A percentile compares a stretch with the other conserved stretches of the same genome.
Evolutionary conservation across 2,113 vertebrate species (phyloP).

Genomic region (Litocranius walleri): DNA sequence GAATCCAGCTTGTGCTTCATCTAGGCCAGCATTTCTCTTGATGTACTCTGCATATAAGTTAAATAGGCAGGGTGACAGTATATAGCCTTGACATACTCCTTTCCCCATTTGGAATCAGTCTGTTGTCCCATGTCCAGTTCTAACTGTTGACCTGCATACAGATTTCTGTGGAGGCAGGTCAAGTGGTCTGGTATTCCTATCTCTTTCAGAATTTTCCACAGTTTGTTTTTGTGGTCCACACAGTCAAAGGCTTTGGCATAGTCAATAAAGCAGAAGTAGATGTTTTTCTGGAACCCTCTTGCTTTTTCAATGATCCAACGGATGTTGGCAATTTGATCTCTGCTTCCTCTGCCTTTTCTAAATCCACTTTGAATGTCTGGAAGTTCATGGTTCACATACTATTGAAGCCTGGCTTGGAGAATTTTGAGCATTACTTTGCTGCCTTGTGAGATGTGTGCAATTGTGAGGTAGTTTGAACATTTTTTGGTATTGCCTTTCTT

Average conservation of each 20-base stretch:
- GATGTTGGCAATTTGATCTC: neutral
- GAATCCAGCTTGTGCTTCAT: neutral
- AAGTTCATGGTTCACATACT: neutral
- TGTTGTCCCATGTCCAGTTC: neutral
- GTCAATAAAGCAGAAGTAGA: neutral
- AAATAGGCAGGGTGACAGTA: neutral
- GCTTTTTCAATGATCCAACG: fast-evolving
- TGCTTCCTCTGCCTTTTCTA: neutral
- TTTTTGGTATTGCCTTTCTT: neutral
- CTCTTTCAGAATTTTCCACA: neutral
- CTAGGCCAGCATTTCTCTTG: neutral
- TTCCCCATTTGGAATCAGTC: neutral
- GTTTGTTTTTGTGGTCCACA: neutral
- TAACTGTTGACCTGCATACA: neutral
- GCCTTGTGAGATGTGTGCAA: neutral
- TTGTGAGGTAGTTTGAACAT: neutral
- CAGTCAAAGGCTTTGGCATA: neutral
- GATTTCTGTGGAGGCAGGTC: neutral
- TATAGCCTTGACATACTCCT: neutral
- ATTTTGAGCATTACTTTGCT: neutral
- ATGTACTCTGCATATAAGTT: neutral
- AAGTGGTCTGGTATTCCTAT: neutral
- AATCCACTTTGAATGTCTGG: neutral
- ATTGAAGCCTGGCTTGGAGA: neutral
- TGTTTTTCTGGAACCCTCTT: neutral